Base-by-base conservation (phyloP, 2,113 vertebrate genomes). In the Mohoua ochrocephala region DNA sequence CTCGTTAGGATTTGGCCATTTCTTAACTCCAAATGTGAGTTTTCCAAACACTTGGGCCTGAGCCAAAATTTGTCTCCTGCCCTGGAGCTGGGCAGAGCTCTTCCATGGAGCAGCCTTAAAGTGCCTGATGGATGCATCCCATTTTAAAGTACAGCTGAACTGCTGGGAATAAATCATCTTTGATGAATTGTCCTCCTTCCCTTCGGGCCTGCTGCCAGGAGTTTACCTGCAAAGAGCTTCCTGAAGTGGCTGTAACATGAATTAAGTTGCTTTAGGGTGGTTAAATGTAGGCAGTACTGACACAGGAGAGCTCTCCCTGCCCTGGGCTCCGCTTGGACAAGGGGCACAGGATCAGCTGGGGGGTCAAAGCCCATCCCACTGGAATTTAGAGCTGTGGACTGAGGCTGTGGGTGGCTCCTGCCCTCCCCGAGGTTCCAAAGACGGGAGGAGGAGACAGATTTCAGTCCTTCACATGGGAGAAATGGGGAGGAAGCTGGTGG, bases 341-440 rank as follows among this genome's bases (percentile, higher is more conserved):
- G 56, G 10, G 49, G 52, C 18, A 11, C 22, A 50, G 49, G 63
- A 44, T 27, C 76, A 59, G 28, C 74, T 89, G 28, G 23, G 10
- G 13, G 50, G 3, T 47, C 78, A 37, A 37, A 77, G 18, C 49
- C 17, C 3, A 52, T 50, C 47, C 65, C 22, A 8, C 11, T 8
- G 9, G 24, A 30, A 15, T 79, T 74, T 10, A 16, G 31, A 68
- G 45, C 35, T 0, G 0, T 15, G 11, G 6, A 2, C 0, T 18
- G 44, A 49, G 23, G 57, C 53, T 61, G 19, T 3, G 42, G 13
- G 45, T 44, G 24, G 9, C 30, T 68, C 1, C 2, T 19, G 16
- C 47, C 54, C 22, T 74, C 31, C n/a, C 37, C 0, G 3, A 28
- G 11, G 44, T 64, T 87, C 69, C 37, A 27, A 42, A 84, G 44